Evolutionary conservation across 2,888 invertebrate genomes (phyloP).

Genomic region (Nysson spinosus): DNA sequence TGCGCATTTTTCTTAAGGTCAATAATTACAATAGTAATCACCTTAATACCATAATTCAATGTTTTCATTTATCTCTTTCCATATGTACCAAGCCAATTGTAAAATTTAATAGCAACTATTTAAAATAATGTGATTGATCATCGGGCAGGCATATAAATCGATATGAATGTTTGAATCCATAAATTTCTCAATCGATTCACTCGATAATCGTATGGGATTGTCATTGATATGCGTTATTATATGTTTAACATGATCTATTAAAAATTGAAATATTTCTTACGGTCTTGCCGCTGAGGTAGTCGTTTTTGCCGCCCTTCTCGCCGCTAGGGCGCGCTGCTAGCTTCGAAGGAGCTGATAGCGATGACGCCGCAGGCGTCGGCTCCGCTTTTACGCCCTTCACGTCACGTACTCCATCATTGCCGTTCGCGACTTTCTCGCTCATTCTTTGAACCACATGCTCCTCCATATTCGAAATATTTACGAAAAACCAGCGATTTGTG

Average conservation of each 20-base stretch:
- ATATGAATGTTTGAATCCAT: too few relatives aligned
- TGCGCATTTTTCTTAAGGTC: too few relatives aligned
- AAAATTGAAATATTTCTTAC: slow-evolving; percentile 47
- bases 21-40: background rate
- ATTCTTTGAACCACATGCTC: slow-evolving; percentile 50
- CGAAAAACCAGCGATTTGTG: slow-evolving; percentile 60
- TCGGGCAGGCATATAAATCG: too few relatives aligned
- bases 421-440: slow-evolving; percentile 58
- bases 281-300: slow-evolving; percentile 55
- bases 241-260: background rate
- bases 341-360: slow-evolving; percentile 48
- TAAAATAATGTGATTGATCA: too few relatives aligned
- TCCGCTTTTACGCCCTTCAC: slow-evolving; percentile 74
- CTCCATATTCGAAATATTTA: slow-evolving; percentile 71
- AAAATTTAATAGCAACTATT: too few relatives aligned
- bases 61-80: background rate
- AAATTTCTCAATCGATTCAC: too few relatives aligned
- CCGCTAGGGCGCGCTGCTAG: slow-evolving; percentile 70
- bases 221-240: too few relatives aligned
- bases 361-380: slow-evolving; percentile 71
- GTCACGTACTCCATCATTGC: slow-evolving; percentile 50
- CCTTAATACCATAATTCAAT: background rate
- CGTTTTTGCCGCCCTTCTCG: slow-evolving; percentile 42
- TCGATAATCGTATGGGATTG: too few relatives aligned
- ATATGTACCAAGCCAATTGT: too few relatives aligned